These are phyloP conservation scores for Drosophila formosana DNA, from an alignment of 2,888 invertebrate species.

Conservation along the genomic window DNA sequence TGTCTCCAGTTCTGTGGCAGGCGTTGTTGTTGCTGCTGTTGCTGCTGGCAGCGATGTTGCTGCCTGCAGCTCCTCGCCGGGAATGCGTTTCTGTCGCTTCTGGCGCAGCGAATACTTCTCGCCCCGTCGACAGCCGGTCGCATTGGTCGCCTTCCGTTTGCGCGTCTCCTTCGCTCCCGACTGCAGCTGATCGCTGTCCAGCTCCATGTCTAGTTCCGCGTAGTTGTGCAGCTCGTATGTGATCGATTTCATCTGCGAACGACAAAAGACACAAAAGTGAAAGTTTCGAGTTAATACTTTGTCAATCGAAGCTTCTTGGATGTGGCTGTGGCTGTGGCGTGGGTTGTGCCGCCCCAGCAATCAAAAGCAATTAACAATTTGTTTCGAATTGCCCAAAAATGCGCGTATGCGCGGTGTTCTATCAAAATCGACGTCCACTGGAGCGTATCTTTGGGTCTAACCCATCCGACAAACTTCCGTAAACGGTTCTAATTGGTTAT, in stretches of 20 bases:
- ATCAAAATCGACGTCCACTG: constrained; percentile 48
- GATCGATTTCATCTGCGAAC: constrained; percentile 71
- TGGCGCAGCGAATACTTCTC: constrained; percentile 90
- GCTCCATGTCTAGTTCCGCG: constrained; percentile 64
- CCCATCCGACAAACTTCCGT: constrained; percentile 67
- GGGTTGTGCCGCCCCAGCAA: constrained; percentile 59
- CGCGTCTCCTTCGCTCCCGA: constrained; percentile 56
- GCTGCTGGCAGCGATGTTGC: background rate
- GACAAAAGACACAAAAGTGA: constrained; percentile 34
- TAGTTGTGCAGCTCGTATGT: constrained; percentile 77
- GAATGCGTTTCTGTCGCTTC: constrained; percentile 85
- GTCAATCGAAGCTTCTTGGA: constrained; percentile 6
- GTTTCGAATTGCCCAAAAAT: constrained; percentile 53
- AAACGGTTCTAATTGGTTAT: constrained; percentile 63
- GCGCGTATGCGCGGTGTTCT: constrained; percentile 10
- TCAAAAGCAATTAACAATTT: constrained; percentile 74
- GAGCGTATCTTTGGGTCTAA: constrained; percentile 59
- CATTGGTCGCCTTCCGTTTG: constrained; percentile 57
- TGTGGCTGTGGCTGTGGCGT: constrained; percentile 44
- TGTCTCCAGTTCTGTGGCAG: background rate
- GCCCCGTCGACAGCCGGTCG: constrained; percentile 57
- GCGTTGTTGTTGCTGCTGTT: background rate
- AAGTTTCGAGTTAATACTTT: constrained; percentile 38
- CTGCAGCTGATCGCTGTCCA: no score
- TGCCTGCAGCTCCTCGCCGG: background rate